Evolutionary conservation across 2,113 vertebrate genomes (phyloP), one percentile per base, ranked within the genome.

Genomic region (Sialia sialis): DNA sequence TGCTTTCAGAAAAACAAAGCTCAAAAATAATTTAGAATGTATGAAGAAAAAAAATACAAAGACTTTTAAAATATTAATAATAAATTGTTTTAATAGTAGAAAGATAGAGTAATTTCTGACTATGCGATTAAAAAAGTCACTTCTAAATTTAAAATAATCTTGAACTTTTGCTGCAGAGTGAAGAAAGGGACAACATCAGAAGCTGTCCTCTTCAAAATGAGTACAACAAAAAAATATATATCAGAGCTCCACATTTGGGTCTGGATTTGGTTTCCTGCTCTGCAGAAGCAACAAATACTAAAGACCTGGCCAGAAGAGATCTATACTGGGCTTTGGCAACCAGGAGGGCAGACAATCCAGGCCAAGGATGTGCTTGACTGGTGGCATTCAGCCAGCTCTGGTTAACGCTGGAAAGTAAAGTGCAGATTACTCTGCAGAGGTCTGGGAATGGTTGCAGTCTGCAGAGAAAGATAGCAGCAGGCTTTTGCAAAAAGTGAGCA

Each of bases 231-330:
- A 10, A 26, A 9, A 43, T 7, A 4, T 21, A 2, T 13, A n/a
- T 67, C n/a, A 48, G 20, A 69, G 21, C 17, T 69, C 34, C 36
- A 0, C 1, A 1, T 1, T 54, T 39, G 20, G 9, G 2, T 36
- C 23, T 54, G 13, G 7, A 26, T 54, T n/a, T 60, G 26, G 23
- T 89, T 70, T 11, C 20, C 29, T 56, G 3, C 10, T 46, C 44
- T 56, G 22, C 11, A 69, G 51, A 64, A 72, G 18, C 67, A 69
- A 63, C 10, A 20, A 25, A 64, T 25, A 13, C 16, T 73, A n/a
- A 23, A 73, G 15, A 52, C 30, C 4, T 5, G 2, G 7, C 5
- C 30, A 48, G 26, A 89, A 54, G 7, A 81, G 6, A 69, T 7
- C 3, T 73, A 15, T 73, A 13, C 34, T 44, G 39, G 68, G 11